These are phyloP conservation scores for Chrysogorgia sp. DNA, from an alignment of 92 coral and sea anemone genomes.

Conservation along the genomic window DNA sequence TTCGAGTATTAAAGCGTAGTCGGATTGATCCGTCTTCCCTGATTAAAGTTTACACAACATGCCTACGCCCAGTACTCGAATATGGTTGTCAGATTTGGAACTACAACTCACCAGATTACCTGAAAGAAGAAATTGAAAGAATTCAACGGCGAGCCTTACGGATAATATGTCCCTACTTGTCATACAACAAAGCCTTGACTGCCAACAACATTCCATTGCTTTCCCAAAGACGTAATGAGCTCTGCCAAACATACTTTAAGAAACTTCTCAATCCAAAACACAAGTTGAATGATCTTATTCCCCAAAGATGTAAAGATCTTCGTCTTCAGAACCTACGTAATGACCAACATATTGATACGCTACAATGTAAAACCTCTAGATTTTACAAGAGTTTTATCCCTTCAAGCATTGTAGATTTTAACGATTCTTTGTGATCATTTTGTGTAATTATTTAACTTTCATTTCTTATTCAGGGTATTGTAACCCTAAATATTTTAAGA, in stretches of 20 bases:
- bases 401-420: not conserved
- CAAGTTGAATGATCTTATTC: too few species aligned
- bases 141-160: too few species aligned
- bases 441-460: too few species aligned
- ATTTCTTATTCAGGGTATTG: too few species aligned
- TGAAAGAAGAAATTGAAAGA: too few species aligned
- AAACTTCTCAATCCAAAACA: conserved; percentile 1
- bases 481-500: too few species aligned
- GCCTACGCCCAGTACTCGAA: conserved; percentile 37
- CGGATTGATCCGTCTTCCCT: not conserved
- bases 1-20: conserved; percentile 10
- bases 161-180: not conserved
- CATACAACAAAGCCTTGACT: not conserved
- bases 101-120: too few species aligned
- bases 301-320: not conserved
- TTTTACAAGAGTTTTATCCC: not conserved
- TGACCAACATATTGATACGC: not conserved
- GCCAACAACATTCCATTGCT: not conserved
- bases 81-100: conserved; percentile 23
- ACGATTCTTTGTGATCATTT: too few species aligned
- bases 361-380: not conserved
- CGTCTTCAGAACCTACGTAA: not conserved
- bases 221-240: not conserved
- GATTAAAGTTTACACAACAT: conserved; percentile 14
- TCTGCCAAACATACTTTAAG: not conserved